Evolutionary conservation across 2,888 invertebrate species (phyloP), one percentile per base, ranked within the genome.

Genomic region (Ferdinandea cuprea): DNA sequence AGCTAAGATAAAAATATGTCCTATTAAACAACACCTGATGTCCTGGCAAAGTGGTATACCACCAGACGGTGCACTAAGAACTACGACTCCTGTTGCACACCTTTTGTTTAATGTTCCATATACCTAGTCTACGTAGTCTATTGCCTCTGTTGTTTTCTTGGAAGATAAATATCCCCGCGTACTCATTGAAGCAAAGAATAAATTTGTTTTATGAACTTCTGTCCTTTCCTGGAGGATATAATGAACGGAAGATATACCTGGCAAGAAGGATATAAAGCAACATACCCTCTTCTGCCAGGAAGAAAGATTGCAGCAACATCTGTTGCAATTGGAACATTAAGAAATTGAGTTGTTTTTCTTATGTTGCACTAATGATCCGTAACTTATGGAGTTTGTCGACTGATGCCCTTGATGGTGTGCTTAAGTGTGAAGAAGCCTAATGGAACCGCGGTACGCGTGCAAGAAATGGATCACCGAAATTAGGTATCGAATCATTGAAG

Each of bases 311-410:
- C 21, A 46, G 59, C 61, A 83, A 66, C 83, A 83, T 73, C 78
- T 83, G 83, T 50, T 83, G 68, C 32, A 56, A 66, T 59, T 48
- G 44, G 61, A 25, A 40, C 71, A n/a, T 15, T 40, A 80, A 74
- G 65, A 44, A 78, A 83, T 83, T 83, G 68, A 83, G 83, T 83
- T 78, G 83, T 83, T 66, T 74, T 77, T 78, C 83, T 83, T 78
- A 68, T 83, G 68, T 68, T 73, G 44, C 48, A 44, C 72, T 83
- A 83, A 83, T 83, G 83, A 83, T 78, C 83, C 83, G 83, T 83
- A 78, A 78, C 77, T 83, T 83, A 83, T 83, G 83, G n/a, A 83
- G 83, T 68, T 63, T 63, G 52, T 50, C 63, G 42, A 69, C 69
- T 30, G 54, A n/a, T 56, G 44, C 66, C 50, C 40, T 59, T 21